Conservation (phyloP, 2,797 vertebrate species). For the Onychomys torridus region DNA sequence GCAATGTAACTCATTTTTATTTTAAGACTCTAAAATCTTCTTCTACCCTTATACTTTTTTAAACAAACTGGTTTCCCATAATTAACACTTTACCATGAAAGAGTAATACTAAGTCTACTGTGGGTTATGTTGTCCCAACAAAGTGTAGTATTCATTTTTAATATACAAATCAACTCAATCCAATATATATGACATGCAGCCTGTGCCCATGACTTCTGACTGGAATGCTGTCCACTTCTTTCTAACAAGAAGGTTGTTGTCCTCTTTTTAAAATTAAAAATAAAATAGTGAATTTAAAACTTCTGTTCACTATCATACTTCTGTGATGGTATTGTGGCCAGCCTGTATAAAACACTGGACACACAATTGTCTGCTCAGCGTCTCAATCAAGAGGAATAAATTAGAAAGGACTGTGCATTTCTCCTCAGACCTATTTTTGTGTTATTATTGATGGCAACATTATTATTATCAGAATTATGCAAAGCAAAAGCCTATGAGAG, state of each 20-base stretch:
- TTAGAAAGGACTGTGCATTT: neutral
- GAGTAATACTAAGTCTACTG: neutral
- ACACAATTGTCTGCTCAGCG: neutral
- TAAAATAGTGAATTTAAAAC: neutral
- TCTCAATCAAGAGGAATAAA: neutral
- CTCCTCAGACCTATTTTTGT: neutral
- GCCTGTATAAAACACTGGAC: neutral
- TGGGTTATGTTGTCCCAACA: neutral
- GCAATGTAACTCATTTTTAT: neutral
- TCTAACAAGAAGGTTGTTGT: neutral
- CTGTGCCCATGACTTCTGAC: neutral
- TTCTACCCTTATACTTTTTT: neutral
- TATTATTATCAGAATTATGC: neutral
- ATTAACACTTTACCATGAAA: neutral
- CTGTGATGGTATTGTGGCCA: neutral
- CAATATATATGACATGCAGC: neutral
- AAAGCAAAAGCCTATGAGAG: neutral
- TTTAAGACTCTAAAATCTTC: neutral
- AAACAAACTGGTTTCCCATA: neutral
- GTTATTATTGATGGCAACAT: neutral
- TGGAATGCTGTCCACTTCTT: neutral
- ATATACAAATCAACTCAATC: neutral
- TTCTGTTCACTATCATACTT: neutral
- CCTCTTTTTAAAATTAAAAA: too few species aligned
- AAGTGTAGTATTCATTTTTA: neutral